A percentile compares a stretch with the other conserved stretches of the same genome.
Evolutionary conservation across 2,888 invertebrate species (phyloP).

Genomic region (Phengaris alcon): DNA sequence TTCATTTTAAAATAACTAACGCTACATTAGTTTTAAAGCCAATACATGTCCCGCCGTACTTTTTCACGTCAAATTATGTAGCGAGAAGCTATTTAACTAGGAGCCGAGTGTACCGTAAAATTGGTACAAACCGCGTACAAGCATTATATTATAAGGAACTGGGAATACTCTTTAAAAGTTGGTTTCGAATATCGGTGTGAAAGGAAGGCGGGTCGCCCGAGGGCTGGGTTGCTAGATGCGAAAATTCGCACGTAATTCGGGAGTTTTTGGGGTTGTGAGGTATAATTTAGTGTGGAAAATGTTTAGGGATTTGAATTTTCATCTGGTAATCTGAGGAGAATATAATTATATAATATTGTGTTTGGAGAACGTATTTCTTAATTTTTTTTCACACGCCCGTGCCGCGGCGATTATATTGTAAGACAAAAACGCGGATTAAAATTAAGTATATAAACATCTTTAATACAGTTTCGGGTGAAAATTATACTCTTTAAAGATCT

Average conservation of each 20-base stretch:
- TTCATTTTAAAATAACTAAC: not conserved
- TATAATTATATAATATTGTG: too few species aligned
- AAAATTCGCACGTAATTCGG: not conserved
- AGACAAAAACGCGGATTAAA: too few species aligned
- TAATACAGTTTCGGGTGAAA: too few species aligned
- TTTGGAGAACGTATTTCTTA: too few species aligned
- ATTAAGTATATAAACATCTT: too few species aligned
- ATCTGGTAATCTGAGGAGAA: too few species aligned
- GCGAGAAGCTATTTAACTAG: slow-evolving; percentile 22
- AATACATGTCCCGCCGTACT: not conserved
- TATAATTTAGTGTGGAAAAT: not conserved
- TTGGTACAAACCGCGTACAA: slow-evolving; percentile 27
- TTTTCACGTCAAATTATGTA: slow-evolving; percentile 25
- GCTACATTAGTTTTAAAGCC: slow-evolving; percentile 14
- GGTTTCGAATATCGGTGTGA: slow-evolving; percentile 65
- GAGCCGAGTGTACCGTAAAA: slow-evolving; percentile 15
- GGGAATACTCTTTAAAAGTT: slow-evolving; percentile 52
- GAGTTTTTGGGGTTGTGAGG: not conserved
- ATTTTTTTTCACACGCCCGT: too few species aligned
- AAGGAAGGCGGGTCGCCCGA: slow-evolving; percentile 51
- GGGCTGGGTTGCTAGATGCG: not conserved
- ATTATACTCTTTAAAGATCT: too few species aligned
- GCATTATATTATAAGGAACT: slow-evolving; percentile 26
- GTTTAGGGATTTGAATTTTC: too few species aligned
- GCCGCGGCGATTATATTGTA: too few species aligned